Evolutionary conservation across 1,140 invertebrate species (phyloP), one percentile per base, ranked within the genome.

Genomic region (Sweltsa coloradensis): DNA sequence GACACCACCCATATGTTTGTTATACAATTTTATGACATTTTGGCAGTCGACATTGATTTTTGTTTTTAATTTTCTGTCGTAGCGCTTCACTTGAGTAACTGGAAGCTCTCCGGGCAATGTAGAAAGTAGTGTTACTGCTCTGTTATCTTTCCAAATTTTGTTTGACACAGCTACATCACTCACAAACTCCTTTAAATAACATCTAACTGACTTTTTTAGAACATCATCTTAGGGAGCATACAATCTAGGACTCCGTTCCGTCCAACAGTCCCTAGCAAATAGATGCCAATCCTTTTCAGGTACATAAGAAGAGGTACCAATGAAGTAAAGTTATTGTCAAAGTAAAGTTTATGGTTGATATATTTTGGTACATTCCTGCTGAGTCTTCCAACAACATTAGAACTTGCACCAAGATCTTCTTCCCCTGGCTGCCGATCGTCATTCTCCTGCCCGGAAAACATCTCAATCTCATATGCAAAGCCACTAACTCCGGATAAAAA

Each of bases 281-380:
- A 52, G 41, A 56, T 58, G 34, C 52, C 52, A 43, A 55, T 49
- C 54, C 57, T 59, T 39, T 53, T 51, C 47, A 59, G 52, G 52
- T 57, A 55, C 53, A 37, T 23, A 45, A 56, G 51, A 41, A 59
- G 54, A 49, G 57, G 55, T n/a, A n/a, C n/a, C 47, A 58, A 49
- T 37, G 57, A 55, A 1, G 53, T 61, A 47, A 59, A 61, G 54
- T 48, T 59, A 53, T 57, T 59, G 40, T 61, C 60, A 51, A 57
- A 59, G 31, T 55, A 60, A 51, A 58, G 49, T 22, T 54, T 56
- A 14, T 61, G 55, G 34, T 59, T 59, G 51, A 27, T 44, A 34
- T 40, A 49, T 47, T 55, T 52, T 52, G 55, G 56, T 34, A 60
- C 51, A 39, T 36, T 48, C 29, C 57, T 50, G 31, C 53, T 34